Evolutionary conservation across 2,888 invertebrate genomes (phyloP), one percentile per base, ranked within the genome.

Genomic region (Falcaria lacertinaria): DNA sequence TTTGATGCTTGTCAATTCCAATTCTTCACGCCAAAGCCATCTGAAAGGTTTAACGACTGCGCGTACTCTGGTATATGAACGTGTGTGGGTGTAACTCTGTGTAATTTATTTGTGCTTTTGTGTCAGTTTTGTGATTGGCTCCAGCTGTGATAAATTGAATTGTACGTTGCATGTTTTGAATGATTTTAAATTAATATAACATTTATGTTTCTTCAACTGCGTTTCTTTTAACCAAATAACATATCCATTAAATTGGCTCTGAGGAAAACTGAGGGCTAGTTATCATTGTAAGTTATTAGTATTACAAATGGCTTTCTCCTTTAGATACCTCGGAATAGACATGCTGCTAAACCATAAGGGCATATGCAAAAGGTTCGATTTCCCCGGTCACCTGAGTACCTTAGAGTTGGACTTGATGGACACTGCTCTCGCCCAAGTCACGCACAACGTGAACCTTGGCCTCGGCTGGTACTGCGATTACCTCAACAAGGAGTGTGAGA

Each of bases 1-100:
- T 54, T 76, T 15, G 74, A 83, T 33, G 57, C 70, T 1, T 72
- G 52, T 32, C 68, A 79, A 38, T 48, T 58, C 0, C 47, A 71
- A 4, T 86, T 83, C 61, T 83, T 80, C 50, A 60, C 47, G 2
- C 72, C 79, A 1, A 62, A 47, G 36, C 5, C 22, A 1, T 54
- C 47, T 8, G 38, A 57, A 0, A 64, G 65, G 43, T 69, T 84
- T 15, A 69, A 80, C 16, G 87, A 88, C 35, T 85, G 83, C 44
- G 84, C 85, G 2, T 83, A 83, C 43, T 66, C 73, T 1, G 64
- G 60, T 44, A 15, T 76, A 41, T 77, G 50, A 69, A 4, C 2
- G 5, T 19, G 5, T 49, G 47, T 47, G 28, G 39, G 45, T 45
- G 33, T 25, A 11, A 5, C 11, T 44, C 34, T 42, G 13, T 41